Evolutionary conservation across 2,888 invertebrate species (phyloP).

Genomic region (Dinocampus coccinellae): DNA sequence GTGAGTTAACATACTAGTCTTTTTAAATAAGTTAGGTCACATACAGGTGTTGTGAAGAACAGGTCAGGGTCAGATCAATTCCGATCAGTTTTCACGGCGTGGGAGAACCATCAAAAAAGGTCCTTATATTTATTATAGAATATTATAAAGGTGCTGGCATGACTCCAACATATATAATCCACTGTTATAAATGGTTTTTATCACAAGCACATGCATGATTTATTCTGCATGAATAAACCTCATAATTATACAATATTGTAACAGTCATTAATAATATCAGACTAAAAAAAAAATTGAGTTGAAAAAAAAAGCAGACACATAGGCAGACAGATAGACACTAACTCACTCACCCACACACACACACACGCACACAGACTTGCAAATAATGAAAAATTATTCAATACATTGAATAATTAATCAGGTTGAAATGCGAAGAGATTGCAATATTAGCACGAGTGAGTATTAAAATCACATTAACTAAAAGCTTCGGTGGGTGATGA

Average conservation of each 20-base stretch:
- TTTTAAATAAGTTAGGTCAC: constrained; percentile 40
- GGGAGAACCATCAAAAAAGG: constrained; percentile 64
- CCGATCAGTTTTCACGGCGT: constrained; percentile 68
- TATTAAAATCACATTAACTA: background rate
- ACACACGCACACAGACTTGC: no score
- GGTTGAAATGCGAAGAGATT: background rate
- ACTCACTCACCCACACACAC: no score
- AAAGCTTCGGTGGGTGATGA: constrained; percentile 1
- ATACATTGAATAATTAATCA: background rate
- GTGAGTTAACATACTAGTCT: constrained; percentile 39
- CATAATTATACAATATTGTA: background rate
- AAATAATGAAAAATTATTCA: background rate
- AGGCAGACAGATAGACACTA: no score
- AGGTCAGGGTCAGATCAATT: constrained; percentile 69
- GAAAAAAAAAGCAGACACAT: background rate
- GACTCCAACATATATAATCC: constrained; percentile 13
- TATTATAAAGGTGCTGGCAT: constrained; percentile 41
- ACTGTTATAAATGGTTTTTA: constrained; percentile 56
- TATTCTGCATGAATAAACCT: constrained; percentile 5
- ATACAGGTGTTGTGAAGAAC: constrained; percentile 47
- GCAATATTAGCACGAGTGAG: background rate
- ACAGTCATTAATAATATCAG: no score
- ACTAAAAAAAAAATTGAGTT: background rate
- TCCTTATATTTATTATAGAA: constrained; percentile 64
- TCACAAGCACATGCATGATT: constrained; percentile 38